Evolutionary conservation across 2,113 vertebrate genomes (phyloP), one percentile per base, ranked within the genome.

Genomic region (Sinocyclocheilus grahami): DNA sequence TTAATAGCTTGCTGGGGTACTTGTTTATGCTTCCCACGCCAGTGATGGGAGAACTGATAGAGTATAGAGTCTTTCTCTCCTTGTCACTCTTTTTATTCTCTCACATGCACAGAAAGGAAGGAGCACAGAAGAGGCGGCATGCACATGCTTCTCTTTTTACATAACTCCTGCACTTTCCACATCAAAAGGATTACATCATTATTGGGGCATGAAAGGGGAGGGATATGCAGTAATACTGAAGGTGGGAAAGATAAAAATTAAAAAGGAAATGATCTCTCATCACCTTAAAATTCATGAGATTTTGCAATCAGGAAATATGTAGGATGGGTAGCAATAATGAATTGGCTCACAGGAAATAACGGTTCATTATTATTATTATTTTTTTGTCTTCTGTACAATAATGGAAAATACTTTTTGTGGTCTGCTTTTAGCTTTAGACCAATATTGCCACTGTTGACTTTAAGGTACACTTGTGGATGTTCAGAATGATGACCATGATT

Each of bases 131-230:
- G 75, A 37, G 67, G 74, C 24, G 5, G 55, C 7, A 8, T n/a
- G 18, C 33, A 13, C 58, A 8, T 18, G 22, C n/a, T 85, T 82
- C 83, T 65, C 72, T 89, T 76, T 76, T 76, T 89, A 87, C 46
- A 78, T 87, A 87, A 87, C 85, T 82, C 82, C 24, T 27, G 69
- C 75, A 87, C 62, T 92, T 93, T 89, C 74, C 51, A 90, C 89
- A 91, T 91, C 88, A 87, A 88, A 87, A 87, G 92, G 90, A 93
- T 94, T 91, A 93, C 92, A 90, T 95, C 93, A 94, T 87, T 79
- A 85, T 11, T 46, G 24, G 67, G 60, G 86, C 79, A 51, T 58
- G 82, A 79, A 78, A 82, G 67, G 75, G 69, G 77, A 83, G 55
- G 48, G 87, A 42, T 55, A 83, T 74, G 13, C 65, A 77, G 65